Evolutionary conservation across 2,113 vertebrate genomes (phyloP).

Genomic region (Hystrix cristata): DNA sequence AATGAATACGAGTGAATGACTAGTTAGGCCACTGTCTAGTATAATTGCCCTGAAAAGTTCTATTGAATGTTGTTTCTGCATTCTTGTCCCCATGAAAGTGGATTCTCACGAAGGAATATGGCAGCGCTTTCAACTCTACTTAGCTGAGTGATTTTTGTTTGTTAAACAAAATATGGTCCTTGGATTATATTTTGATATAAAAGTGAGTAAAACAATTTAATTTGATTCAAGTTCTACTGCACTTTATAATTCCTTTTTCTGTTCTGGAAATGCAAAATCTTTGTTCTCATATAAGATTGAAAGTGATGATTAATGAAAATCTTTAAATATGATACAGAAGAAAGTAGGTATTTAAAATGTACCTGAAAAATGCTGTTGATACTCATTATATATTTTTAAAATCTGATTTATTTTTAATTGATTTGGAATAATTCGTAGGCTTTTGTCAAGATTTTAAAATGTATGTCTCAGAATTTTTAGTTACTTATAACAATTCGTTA

Average conservation of each 20-base stretch:
- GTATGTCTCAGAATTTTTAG: neutral
- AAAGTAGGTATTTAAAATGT: neutral
- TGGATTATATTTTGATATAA: conserved; percentile 30
- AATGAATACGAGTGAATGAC: neutral
- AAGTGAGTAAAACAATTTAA: conserved; percentile 49
- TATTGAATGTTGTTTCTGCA: neutral
- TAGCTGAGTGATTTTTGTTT: neutral
- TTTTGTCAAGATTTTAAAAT: neutral
- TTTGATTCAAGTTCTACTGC: neutral
- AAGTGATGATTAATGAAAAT: neutral
- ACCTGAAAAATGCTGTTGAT: neutral
- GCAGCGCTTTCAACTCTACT: neutral
- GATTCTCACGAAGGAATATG: neutral
- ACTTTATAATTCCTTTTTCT: conserved; percentile 27
- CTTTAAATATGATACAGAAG: neutral
- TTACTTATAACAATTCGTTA: neutral
- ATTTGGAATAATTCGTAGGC: neutral
- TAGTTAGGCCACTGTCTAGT: neutral
- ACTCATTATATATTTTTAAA: neutral
- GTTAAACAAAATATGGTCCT: neutral
- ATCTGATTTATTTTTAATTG: neutral
- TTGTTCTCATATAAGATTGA: neutral
- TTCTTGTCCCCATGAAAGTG: neutral
- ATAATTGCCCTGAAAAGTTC: neutral
- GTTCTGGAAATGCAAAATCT: neutral